Base-by-base conservation (phyloP, 2,113 vertebrate species). In the Amphilophus citrinellus region DNA sequence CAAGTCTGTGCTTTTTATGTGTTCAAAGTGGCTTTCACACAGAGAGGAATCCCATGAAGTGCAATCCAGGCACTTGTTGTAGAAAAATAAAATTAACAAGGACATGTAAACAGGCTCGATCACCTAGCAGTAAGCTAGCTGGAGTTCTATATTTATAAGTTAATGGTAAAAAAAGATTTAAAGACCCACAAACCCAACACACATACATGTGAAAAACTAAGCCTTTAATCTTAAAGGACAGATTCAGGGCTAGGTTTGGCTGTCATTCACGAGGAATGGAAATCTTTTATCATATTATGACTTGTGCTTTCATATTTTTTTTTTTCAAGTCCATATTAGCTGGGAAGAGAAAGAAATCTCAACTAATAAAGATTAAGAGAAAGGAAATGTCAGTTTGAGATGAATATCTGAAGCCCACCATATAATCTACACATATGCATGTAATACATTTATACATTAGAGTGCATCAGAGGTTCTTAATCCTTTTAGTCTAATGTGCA, bases 311-410 rank as follows among this genome's bases (percentile, higher is more conserved):
- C 18, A 10, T 39, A 10, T 39, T 39, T 9, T 5, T 75, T 5
- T 75, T 81, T 62, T 42, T 27, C 6, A 39, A 57, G 56, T 80
- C 24, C 53, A 62, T 44, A 57, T 86, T 82, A 82, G 47, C 35
- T 18, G 35, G 6, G 10, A 24, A 61, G 10, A 37, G 42, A 37
- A 44, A 76, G 77, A 68, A 80, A 86, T 87, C 62, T 58, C 61
- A 88, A 61, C 66, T 63, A 68, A 61, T 47, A 44, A 61, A 15
- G 35, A 82, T 75, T 79, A 32, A 10, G 24, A 56, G 14, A 75
- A 78, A 83, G 61, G 56, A 89, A 90, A 88, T 83, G 85, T 53
- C 53, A 81, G 35, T 65, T 61, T 71, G 27, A 81, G 37, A 86
- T 81, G 2, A 50, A 71, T 76, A 82, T 62, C 53, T 61, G 14